A percentile compares a stretch with the other conserved stretches of the same genome.
phyloP scores from a whole-genome alignment of 2,797 vertebrate genomes.

The Smutsia temminckii region DNA sequence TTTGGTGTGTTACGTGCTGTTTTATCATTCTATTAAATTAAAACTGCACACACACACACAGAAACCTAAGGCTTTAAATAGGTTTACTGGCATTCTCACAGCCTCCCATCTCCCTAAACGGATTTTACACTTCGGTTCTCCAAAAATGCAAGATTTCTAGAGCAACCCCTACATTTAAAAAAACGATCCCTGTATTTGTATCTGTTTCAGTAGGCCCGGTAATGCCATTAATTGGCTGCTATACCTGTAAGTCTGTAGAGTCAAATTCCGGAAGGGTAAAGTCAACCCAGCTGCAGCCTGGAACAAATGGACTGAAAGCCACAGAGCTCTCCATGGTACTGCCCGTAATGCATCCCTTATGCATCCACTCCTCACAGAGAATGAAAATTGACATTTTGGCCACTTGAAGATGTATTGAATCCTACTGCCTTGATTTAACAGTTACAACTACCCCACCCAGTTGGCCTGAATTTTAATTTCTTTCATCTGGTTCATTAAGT shows the following conservation, averaged over 20 bases:
- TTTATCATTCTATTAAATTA: not conserved
- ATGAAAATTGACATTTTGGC: not conserved
- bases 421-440: not conserved
- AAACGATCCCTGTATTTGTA: not conserved
- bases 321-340: conserved; percentile 67
- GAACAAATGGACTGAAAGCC: not conserved
- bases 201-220: not conserved
- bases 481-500: not conserved
- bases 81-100: not conserved
- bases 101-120: not conserved
- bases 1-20: not conserved
- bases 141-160: not conserved
- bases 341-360: accelerated
- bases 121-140: not conserved
- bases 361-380: not conserved
- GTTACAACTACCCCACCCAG: not conserved
- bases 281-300: not conserved
- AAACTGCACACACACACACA: not conserved
- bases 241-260: not conserved
- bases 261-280: not conserved
- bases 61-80: not conserved
- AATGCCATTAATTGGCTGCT: not conserved
- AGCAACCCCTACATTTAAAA: not conserved
- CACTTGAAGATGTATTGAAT: not conserved
- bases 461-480: not conserved